Base-by-base conservation (phyloP, 2,888 invertebrate species). In the Apocheima hispidaria region DNA sequence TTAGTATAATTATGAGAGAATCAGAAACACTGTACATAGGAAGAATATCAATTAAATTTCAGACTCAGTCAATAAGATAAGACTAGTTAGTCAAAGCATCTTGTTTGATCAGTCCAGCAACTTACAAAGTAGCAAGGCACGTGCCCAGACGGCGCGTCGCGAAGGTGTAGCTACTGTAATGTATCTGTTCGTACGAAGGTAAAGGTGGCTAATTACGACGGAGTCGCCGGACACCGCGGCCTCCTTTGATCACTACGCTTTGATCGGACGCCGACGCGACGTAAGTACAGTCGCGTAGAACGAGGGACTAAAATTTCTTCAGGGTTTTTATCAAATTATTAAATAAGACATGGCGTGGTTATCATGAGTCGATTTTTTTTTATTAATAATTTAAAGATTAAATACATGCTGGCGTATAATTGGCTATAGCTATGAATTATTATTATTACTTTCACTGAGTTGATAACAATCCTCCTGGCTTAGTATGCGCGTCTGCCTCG, bases 171-270 rank as follows among this genome's bases (percentile, higher is more conserved):
- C 18, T 5, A 6, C 46, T 0, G 30, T n/a, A 4, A 4, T n/a
- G 26, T 26, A 26, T 23, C n/a, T n/a, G n/a, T n/a, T n/a, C 2
- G 20, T 16, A 6, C 21, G 23, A 44, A 44, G 43, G 71, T 70
- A 75, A 74, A 82, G 81, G 83, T 63, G 81, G 75, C 84, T 90
- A 90, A 90, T 90, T 90, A 90, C 81, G 71, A 70, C 72, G 70
- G 74, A 63, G 58, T 54, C 55, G 50, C 70, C 71, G 88, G 89
- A 84, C 87, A 83, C 79, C 73, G 68, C 78, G 75, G 71, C 78
- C 72, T 76, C 88, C 89, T 89, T 90, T 90, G 90, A 89, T 86
- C 82, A 84, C 71, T 71, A 60, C 73, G 78, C 88, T 87, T 86
- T 89, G 90, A 89, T 89, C 87, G 85, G 79, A 72, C 74, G 71